Evolutionary conservation across 2,888 invertebrate species (phyloP), one percentile per base, ranked within the genome.

Genomic region (Leptura quadrifasciata): DNA sequence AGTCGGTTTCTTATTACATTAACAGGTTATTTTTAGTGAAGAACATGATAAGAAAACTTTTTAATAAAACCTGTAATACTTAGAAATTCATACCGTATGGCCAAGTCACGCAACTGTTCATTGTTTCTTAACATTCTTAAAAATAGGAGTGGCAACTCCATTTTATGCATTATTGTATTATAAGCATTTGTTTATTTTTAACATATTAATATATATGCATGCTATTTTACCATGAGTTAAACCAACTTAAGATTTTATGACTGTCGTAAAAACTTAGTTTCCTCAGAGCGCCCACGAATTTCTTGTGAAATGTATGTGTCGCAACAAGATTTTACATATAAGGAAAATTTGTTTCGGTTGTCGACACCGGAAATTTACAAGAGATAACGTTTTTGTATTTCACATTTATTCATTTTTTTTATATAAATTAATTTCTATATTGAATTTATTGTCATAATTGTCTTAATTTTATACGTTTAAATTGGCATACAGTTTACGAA

Each of bases 151-250:
- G 60, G 15, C 60, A 27, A 8, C 60, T 27, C 15, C 17, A 60
- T 27, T 21, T 27, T 60, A 60, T 58, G 58, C 58, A 21, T 58
- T 58, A 58, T 58, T 58, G 12, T 27, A 27, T 60, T 60, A 24
- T 10, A 60, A 60, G n/a, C n/a, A 2, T 27, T 24, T 24, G 4
- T 8, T 60, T 60, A 60, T 60, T 60, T 60, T 60, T 60, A 60
- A 60, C 27, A 60, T 60, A 24, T 60, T 47, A 47, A 47, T 47
- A 15, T 10, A 47, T n/a, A n/a, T n/a, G 15, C 47, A 47, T 47
- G 47, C 47, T 47, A 47, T 47, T n/a, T 47, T 47, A 47, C 17
- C n/a, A 5, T 47, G n/a, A 47, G 3, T 47, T 47, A 47, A 15
- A 15, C 12, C 12, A 47, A n/a, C 47, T 2, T 47, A n/a, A 2